A percentile compares a stretch with the other conserved stretches of the same genome.
phyloP scores from a whole-genome alignment of 2,797 vertebrate genomes.

The Cossypha niveicapilla region DNA sequence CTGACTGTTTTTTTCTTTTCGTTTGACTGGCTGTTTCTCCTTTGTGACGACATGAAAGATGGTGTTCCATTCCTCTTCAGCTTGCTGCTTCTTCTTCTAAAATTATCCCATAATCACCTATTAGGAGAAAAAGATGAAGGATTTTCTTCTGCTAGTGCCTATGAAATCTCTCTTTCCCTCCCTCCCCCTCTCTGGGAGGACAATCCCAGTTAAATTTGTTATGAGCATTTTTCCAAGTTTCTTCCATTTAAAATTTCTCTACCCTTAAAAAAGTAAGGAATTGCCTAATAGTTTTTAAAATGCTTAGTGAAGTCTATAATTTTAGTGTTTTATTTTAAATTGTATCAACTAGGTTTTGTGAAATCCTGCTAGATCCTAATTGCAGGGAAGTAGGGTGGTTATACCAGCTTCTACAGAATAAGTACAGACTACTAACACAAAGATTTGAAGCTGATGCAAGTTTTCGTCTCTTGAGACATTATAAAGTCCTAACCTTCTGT shows the following conservation, averaged over 20 bases:
- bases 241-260: background rate
- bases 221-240: background rate
- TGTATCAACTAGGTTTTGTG: background rate
- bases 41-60: background rate
- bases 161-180: background rate
- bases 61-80: background rate
- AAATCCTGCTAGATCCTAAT: background rate
- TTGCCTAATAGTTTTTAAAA: fast-evolving
- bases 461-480: background rate
- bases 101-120: background rate
- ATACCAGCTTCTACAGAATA: background rate
- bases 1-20: background rate
- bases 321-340: background rate
- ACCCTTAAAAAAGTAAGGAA: background rate
- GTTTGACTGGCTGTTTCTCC: background rate
- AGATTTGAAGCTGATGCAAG: background rate
- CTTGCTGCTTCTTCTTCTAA: background rate
- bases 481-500: background rate
- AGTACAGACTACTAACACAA: background rate
- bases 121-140: background rate
- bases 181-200: fast-evolving
- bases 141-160: background rate
- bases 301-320: background rate
- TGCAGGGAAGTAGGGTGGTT: background rate
- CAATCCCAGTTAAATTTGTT: background rate